Percentiles rank a stretch among this genome's conserved stretches.
These are phyloP conservation scores for Clarias magur DNA, from an alignment of 2,113 vertebrate genomes.

Conservation along the genomic window DNA sequence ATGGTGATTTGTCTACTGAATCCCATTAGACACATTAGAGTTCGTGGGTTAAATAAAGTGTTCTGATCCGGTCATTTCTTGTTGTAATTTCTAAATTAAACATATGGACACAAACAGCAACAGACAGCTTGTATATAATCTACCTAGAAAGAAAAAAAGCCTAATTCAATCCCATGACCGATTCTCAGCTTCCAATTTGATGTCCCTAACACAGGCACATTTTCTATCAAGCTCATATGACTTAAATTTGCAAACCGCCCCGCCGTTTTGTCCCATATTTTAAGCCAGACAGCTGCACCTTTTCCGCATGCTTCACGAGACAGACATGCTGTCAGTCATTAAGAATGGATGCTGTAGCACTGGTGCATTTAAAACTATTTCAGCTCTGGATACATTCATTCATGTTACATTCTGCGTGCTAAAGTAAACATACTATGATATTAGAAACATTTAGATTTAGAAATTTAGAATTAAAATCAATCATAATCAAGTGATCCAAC, in stretches of 20 bases:
- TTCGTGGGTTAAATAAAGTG: background rate
- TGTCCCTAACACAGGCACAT: conserved; percentile 38
- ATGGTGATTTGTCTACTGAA: too few species aligned
- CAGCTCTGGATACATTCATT: background rate
- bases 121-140: background rate
- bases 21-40: background rate
- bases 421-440: too few species aligned
- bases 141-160: background rate
- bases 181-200: conserved; percentile 1
- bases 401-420: background rate
- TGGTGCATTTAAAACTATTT: background rate
- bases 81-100: background rate
- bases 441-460: too few species aligned
- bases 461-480: too few species aligned
- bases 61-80: background rate
- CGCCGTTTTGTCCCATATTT: conserved; percentile 5
- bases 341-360: background rate
- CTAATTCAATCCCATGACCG: conserved; percentile 46
- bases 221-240: conserved; percentile 50
- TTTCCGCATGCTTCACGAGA: conserved; percentile 43
- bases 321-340: conserved; percentile 28
- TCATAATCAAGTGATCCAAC: too few species aligned
- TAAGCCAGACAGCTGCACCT: background rate
- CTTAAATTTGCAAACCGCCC: conserved; percentile 22
- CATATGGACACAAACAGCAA: background rate